Base-by-base conservation (phyloP, 2,888 invertebrate species). In the Siphonodentalium dalli region DNA sequence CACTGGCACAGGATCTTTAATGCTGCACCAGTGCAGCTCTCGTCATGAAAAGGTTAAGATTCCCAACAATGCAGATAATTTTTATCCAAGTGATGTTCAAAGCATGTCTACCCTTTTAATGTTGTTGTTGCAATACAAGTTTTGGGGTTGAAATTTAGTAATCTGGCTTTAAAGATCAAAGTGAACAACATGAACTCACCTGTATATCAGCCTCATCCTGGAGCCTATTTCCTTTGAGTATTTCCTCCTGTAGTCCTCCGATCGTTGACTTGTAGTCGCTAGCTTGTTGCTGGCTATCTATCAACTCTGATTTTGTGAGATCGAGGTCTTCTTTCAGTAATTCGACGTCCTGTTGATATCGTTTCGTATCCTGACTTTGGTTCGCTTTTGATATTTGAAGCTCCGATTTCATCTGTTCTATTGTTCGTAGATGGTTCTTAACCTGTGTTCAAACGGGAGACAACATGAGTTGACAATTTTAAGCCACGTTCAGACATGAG, bases 351-450 rank as follows among this genome's bases (percentile, higher is more conserved):
- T 72, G 68, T 45, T 73, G 69, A 48, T 73, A 65, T 13, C 74
- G 71, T 29, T 66, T 57, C n/a, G 68, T 58, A 49, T 78, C 79
- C 50, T 74, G 74, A 24, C 56, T 48, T 51, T 77, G 72, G 2
- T 66, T 67, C 20, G 58, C 61, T 51, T 66, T 66, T 43, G 65
- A 62, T 47, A 72, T 63, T 45, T 71, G 68, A 27, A 77, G 56
- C 54, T 79, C 78, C 6, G 74, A 59, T 58, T 74, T 75, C 57
- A 77, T 61, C 54, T 77, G 75, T 33, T 79, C 78, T 1, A 74
- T 66, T 9, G 68, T 65, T 11, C 72, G 65, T 54, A 76, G 59
- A 38, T 78, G 74, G 56, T 76, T 78, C 55, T 71, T 72, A 27
- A 74, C 67, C 78, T 78, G 59, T n/a, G n/a, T n/a, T n/a, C n/a